Conservation (phyloP, 2,797 vertebrate genomes). For the Coregonus ussuriensis region DNA sequence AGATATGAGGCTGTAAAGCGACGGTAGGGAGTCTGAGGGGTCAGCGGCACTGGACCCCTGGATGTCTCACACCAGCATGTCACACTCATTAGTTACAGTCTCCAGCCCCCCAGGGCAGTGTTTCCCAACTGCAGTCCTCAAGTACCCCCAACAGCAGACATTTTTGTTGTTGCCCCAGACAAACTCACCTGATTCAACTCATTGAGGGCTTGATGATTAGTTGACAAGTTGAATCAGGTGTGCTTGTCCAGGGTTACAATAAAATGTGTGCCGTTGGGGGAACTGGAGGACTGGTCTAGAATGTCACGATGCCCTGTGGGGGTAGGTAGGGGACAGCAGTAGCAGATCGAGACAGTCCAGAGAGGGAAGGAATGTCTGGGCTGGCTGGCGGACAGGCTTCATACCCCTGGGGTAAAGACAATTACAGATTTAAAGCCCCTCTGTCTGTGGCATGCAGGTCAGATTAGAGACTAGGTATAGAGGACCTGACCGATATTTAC, state of each 20-base stretch:
- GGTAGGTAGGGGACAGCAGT: not conserved
- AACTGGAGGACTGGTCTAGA: too few species aligned
- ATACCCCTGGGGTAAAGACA: constrained; percentile 49
- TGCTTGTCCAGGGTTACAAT: too few species aligned
- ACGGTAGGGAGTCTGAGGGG: constrained; percentile 54
- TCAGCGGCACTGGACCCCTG: constrained; percentile 39
- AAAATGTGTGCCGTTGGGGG: too few species aligned
- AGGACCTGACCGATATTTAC: constrained; percentile 46
- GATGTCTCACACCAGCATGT: constrained; percentile 51
- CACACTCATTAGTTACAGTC: constrained; percentile 62
- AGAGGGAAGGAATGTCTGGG: constrained; percentile 58
- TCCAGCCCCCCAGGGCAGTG: constrained; percentile 2
- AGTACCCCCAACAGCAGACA: too few species aligned
- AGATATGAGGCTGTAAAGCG: constrained; percentile 69
- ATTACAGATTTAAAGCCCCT: constrained; percentile 66
- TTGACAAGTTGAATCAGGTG: too few species aligned
- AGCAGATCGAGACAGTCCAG: constrained; percentile 32
- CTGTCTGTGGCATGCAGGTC: constrained; percentile 65
- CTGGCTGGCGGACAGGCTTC: constrained; percentile 56
- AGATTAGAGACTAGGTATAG: constrained; percentile 69
- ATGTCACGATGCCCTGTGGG: too few species aligned
- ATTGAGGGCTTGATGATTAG: too few species aligned
- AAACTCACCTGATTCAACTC: too few species aligned
- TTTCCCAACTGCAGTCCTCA: too few species aligned
- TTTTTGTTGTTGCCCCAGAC: too few species aligned